Conservation (phyloP, 2,113 vertebrate genomes). For the Ariopsis seemanni region DNA sequence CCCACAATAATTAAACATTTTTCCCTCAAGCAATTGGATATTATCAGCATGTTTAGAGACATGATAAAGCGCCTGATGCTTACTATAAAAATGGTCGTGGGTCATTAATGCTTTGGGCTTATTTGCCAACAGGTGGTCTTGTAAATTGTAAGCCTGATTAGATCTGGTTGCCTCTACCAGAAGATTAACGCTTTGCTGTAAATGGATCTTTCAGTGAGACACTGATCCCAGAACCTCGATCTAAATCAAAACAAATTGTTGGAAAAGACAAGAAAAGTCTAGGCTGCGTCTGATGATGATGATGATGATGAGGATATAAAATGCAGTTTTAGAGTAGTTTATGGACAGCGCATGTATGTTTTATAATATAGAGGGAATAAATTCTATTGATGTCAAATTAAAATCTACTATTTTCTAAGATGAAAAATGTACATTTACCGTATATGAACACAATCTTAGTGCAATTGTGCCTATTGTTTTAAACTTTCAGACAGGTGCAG, state of each 20-base stretch:
- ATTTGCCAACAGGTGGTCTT: not conserved
- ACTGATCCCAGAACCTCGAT: not conserved
- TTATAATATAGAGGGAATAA: not conserved
- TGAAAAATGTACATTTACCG: not conserved
- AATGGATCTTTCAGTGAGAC: not conserved
- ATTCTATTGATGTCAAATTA: not conserved
- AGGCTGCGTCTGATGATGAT: no score
- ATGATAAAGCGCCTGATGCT: not conserved
- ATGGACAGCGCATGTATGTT: not conserved
- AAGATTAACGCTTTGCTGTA: not conserved
- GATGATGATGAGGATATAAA: no score
- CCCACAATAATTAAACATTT: not conserved
- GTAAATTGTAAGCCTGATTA: not conserved
- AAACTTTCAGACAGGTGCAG: constrained; percentile 16
- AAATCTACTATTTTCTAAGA: not conserved
- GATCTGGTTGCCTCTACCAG: not conserved
- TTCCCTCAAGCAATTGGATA: not conserved
- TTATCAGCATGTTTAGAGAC: not conserved
- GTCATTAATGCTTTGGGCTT: not conserved
- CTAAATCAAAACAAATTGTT: not conserved
- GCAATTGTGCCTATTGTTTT: constrained; percentile 4
- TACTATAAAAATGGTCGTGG: not conserved
- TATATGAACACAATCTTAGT: not conserved
- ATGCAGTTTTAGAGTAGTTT: not conserved
- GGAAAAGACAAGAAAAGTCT: no score